A percentile compares a stretch with the other conserved stretches of the same genome.
Evolutionary conservation across 2,113 vertebrate genomes (phyloP).

Genomic region (Lasiurus cinereus): DNA sequence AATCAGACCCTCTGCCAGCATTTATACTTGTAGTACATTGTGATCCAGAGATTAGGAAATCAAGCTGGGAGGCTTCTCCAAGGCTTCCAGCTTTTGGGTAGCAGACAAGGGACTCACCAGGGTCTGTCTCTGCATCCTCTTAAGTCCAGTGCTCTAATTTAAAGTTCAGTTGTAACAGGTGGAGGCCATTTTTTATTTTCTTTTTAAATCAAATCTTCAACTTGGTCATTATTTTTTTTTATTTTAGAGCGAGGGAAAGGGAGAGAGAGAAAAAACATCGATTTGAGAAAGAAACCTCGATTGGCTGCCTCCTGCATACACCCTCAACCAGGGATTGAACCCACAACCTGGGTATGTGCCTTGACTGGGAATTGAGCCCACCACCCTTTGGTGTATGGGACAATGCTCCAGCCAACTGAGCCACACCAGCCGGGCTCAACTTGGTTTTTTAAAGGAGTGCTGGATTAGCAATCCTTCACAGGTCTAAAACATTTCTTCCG

Average conservation of each 20-base stretch:
- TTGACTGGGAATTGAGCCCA: background rate
- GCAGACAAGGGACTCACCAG: background rate
- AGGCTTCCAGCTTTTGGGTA: background rate
- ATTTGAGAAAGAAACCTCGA: background rate
- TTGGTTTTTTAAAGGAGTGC: slow-evolving; percentile 5
- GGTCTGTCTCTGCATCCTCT: background rate
- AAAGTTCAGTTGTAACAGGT: background rate
- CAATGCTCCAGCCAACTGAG: background rate
- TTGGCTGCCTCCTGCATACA: background rate
- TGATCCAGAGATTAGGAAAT: background rate
- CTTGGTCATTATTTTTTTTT: background rate
- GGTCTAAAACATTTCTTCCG: background rate
- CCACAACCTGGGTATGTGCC: background rate
- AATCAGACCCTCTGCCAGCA: background rate
- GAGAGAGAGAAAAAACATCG: too few species aligned
- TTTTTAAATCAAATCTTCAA: slow-evolving; percentile 39
- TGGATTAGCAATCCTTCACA: background rate
- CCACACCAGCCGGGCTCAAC: background rate
- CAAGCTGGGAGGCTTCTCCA: background rate
- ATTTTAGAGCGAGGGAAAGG: background rate
- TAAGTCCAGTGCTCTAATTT: background rate
- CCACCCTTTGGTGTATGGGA: background rate
- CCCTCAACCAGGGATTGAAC: background rate
- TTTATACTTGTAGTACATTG: background rate
- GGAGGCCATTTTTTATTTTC: background rate